Conservation (phyloP, 2,113 vertebrate species). For the Gallinago jamesoni region DNA sequence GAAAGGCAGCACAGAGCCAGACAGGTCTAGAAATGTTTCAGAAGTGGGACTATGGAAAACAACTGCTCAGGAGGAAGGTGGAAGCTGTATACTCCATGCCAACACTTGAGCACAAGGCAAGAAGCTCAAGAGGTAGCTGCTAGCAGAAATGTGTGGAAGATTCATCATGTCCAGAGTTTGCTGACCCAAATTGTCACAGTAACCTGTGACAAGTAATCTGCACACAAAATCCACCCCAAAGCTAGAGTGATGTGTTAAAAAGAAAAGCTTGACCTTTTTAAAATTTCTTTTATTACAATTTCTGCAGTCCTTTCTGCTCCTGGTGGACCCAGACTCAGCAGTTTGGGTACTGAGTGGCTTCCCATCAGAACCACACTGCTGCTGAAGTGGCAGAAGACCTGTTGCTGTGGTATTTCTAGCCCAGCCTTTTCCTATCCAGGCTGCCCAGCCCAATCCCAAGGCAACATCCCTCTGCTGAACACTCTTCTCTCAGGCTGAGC, state of each 20-base stretch:
- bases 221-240: not conserved
- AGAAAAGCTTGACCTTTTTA: not conserved
- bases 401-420: not conserved
- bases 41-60: not conserved
- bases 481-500: not conserved
- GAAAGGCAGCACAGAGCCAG: not conserved
- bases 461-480: not conserved
- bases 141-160: not conserved
- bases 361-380: not conserved
- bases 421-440: not conserved
- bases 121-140: not conserved
- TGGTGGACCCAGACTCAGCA: not conserved
- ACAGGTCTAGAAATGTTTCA: not conserved
- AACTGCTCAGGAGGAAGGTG: rapidly evolving
- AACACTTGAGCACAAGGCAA: not conserved
- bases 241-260: not conserved
- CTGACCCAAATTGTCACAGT: not conserved
- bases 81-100: not conserved
- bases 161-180: not conserved
- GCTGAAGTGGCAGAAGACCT: not conserved
- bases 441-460: not conserved
- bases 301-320: not conserved
- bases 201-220: not conserved
- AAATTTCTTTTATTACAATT: not conserved
- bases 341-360: not conserved